Evolutionary conservation across 2,113 vertebrate species (phyloP).

Genomic region (Lasiurus cinereus): DNA sequence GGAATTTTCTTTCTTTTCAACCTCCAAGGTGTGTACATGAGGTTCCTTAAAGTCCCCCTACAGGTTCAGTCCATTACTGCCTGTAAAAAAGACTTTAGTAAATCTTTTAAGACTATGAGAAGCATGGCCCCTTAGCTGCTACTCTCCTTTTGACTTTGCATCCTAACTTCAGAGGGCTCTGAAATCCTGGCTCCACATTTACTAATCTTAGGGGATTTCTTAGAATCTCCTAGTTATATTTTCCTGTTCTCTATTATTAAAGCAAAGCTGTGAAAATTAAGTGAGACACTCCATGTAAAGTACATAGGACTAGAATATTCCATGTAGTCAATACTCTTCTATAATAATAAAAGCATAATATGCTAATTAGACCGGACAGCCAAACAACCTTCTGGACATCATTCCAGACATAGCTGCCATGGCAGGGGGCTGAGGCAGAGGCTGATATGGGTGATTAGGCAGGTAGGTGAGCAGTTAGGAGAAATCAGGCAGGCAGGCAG

Average conservation of each 20-base stretch:
- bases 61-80: background rate
- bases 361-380: no score
- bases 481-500: no score
- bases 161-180: background rate
- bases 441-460: no score
- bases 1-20: conserved; percentile 3
- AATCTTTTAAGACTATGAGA: background rate
- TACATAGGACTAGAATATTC: background rate
- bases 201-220: background rate
- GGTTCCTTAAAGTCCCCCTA: background rate
- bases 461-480: no score
- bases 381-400: no score
- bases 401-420: no score
- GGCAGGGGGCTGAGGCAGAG: no score
- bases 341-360: background rate
- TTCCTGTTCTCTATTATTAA: background rate
- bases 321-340: background rate
- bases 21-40: background rate
- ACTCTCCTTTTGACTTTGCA: background rate
- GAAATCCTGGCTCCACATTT: background rate
- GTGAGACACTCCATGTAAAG: background rate
- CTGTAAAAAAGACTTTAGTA: background rate
- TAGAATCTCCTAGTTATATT: background rate
- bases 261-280: background rate
- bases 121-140: background rate